Conservation (phyloP, 1,140 invertebrate species). For the Cydia fagiglandana region DNA sequence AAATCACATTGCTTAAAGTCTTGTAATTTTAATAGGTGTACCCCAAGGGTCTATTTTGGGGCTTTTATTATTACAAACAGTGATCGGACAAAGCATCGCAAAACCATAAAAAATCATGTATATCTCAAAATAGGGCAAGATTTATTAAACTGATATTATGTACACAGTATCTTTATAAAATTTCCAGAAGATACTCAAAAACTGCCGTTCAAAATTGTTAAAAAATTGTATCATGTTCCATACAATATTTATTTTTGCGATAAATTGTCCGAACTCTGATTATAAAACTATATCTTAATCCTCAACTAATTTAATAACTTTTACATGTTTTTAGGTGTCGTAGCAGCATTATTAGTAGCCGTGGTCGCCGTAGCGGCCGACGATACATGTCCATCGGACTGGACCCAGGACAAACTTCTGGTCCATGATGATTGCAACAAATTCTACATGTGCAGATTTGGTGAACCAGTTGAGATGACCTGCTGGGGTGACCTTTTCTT, state of each 20-base stretch:
- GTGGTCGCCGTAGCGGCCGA: constrained; percentile 35
- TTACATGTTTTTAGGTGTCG: constrained; percentile 37
- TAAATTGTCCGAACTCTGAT: too few species aligned
- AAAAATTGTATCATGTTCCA: too few species aligned
- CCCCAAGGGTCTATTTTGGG: background rate
- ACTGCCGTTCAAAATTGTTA: too few species aligned
- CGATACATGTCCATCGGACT: constrained; percentile 49
- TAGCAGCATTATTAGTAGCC: constrained; percentile 37
- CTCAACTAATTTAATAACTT: background rate
- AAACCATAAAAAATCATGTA: too few species aligned
- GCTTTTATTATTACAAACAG: background rate
- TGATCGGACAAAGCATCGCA: too few species aligned
- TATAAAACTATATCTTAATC: background rate
- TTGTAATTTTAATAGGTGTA: background rate
- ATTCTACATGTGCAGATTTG: constrained; percentile 81
- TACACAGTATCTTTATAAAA: too few species aligned
- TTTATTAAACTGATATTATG: too few species aligned
- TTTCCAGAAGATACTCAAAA: too few species aligned
- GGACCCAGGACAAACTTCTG: constrained; percentile 57
- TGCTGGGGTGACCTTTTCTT: constrained; percentile 80
- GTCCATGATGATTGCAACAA: constrained; percentile 79
- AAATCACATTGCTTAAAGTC: too few species aligned
- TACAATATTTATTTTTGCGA: too few species aligned
- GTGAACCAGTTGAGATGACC: constrained; percentile 64
- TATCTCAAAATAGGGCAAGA: too few species aligned